phyloP scores from a whole-genome alignment of 2,888 invertebrate species.

The Tinea semifulvella region DNA sequence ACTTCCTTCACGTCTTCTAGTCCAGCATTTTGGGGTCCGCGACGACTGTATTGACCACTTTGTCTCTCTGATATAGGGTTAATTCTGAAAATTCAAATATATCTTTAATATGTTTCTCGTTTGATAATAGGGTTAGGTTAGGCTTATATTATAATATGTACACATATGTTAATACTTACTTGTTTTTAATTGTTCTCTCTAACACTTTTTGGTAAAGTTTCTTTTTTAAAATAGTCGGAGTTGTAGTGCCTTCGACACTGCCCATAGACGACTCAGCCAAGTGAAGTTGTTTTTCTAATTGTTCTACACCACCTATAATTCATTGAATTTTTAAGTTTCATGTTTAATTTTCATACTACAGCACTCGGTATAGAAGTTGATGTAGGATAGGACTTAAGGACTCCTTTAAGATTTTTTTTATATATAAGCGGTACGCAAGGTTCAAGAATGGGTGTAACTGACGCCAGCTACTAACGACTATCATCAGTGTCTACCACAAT shows the following conservation, averaged over 20 bases:
- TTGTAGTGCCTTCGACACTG: conserved; percentile 57
- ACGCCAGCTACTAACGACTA: no score
- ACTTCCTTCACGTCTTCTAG: conserved; percentile 39
- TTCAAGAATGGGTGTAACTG: no score
- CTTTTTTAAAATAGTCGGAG: conserved; percentile 76
- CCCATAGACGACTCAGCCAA: conserved; percentile 45
- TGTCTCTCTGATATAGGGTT: conserved; percentile 1
- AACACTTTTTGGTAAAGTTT: conserved; percentile 81
- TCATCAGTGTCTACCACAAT: no score
- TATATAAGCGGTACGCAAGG: no score
- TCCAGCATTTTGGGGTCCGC: conserved; percentile 67
- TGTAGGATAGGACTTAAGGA: no score
- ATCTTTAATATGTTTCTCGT: not conserved
- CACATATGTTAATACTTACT: conserved; percentile 29
- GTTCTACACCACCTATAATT: conserved; percentile 79
- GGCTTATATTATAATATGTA: no score
- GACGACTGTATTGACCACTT: conserved; percentile 37
- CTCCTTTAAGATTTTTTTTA: no score
- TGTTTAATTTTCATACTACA: no score
- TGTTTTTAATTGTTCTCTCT: conserved; percentile 44
- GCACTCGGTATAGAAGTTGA: no score
- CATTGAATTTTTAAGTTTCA: no score
- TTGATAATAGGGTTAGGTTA: not conserved
- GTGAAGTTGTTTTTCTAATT: conserved; percentile 80
- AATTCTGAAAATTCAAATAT: conserved; percentile 1